Evolutionary conservation across 2,888 invertebrate species (phyloP).

Genomic region (Bembecia ichneumoniformis): DNA sequence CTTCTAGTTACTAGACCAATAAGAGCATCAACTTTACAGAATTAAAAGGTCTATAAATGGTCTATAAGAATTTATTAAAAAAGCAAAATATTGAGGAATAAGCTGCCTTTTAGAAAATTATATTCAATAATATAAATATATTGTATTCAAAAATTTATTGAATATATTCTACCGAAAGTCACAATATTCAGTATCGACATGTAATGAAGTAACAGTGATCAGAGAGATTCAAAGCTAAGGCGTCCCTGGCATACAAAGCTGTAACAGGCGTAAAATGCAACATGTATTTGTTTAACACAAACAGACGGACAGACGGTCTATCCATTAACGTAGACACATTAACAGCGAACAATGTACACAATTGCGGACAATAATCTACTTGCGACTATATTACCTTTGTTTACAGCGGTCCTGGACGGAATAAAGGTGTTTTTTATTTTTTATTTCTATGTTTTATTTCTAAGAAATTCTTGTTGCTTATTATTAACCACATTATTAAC

Average conservation of each 20-base stretch:
- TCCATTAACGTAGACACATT: conserved; percentile 52
- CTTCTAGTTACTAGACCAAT: too few species aligned
- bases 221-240: conserved; percentile 21
- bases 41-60: too few species aligned
- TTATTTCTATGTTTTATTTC: too few species aligned
- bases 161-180: too few species aligned
- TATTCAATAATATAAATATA: too few species aligned
- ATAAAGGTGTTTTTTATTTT: conserved; percentile 21
- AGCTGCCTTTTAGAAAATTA: too few species aligned
- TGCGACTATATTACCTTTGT: conserved; percentile 37
- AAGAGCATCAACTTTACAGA: too few species aligned
- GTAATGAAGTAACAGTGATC: conserved; percentile 5
- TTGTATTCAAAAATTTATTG: too few species aligned
- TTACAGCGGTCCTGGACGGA: conserved; percentile 37
- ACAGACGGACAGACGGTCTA: conserved; percentile 38
- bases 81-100: too few species aligned
- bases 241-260: conserved; percentile 15
- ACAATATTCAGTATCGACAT: not conserved
- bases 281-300: conserved; percentile 39
- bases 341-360: conserved; percentile 43
- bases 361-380: conserved; percentile 29
- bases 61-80: too few species aligned
- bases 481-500: too few species aligned
- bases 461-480: too few species aligned
- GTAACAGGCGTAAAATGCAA: conserved; percentile 49